Conservation (phyloP, 2,797 vertebrate species). For the Centroberyx gerrardi region DNA sequence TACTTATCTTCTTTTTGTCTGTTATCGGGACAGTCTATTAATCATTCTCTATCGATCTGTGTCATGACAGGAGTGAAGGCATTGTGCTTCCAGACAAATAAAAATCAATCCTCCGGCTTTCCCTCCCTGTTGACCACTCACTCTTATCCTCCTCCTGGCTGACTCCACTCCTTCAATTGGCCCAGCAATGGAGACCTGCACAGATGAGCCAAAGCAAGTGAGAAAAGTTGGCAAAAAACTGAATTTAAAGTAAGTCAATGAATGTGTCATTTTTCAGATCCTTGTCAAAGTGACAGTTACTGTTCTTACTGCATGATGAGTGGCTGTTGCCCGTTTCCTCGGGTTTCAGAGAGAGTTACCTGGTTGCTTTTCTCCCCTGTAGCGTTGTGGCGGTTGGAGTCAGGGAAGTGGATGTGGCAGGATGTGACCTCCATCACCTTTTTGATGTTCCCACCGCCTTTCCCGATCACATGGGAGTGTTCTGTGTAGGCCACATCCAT, state of each 20-base stretch:
- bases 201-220: constrained; percentile 2
- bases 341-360: constrained; percentile 59
- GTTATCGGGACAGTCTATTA: constrained; percentile 37
- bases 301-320: background rate
- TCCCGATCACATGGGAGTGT: constrained; percentile 89
- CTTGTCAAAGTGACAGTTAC: background rate
- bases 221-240: background rate
- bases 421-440: constrained; percentile 90
- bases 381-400: constrained; percentile 87
- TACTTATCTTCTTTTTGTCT: constrained; percentile 27
- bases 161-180: constrained; percentile 86
- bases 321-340: background rate
- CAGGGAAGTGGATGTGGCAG: constrained; percentile 90
- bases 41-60: constrained; percentile 63
- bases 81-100: constrained; percentile 54
- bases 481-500: constrained; percentile 89
- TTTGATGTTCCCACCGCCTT: constrained; percentile 89
- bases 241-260: background rate
- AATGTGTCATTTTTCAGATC: background rate
- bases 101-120: constrained; percentile 42
- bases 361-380: constrained; percentile 89
- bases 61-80: constrained; percentile 48
- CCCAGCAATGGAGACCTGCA: constrained; percentile 88
- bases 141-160: constrained; percentile 86
- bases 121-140: constrained; percentile 69